Evolutionary conservation across 2,797 vertebrate genomes (phyloP).

Genomic region (Semaprochilodus insignis): DNA sequence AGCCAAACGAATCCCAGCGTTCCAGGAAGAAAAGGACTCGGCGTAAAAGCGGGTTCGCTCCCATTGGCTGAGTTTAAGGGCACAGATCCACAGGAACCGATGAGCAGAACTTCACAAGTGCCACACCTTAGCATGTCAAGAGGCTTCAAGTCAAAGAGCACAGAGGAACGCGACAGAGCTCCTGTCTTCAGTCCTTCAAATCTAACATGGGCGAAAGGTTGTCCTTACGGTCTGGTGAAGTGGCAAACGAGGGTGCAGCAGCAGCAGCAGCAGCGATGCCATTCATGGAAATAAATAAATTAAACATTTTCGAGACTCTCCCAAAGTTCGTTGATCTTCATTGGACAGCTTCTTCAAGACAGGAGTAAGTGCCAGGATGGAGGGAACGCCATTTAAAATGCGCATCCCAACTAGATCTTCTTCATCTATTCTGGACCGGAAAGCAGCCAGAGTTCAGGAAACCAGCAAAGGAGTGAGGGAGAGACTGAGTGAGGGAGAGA

Average conservation of each 20-base stretch:
- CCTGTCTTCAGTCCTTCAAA: neutral
- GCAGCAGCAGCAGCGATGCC: constrained; percentile 31
- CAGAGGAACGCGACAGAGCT: constrained; percentile 11
- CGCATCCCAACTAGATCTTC: constrained; percentile 2
- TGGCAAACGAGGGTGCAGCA: constrained; percentile 49
- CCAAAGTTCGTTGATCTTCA: constrained; percentile 30
- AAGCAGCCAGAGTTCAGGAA: constrained; percentile 59
- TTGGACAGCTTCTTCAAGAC: neutral
- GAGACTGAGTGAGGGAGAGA: neutral
- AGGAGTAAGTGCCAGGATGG: constrained; percentile 64
- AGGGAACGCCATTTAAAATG: constrained; percentile 19
- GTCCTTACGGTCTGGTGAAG: constrained; percentile 32
- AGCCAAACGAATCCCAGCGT: constrained; percentile 38
- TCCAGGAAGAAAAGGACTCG: neutral
- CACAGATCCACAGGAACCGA: constrained; percentile 51
- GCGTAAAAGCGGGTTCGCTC: constrained; percentile 17
- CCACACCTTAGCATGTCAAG: constrained; percentile 15
- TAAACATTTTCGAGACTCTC: constrained; percentile 21
- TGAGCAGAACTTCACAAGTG: constrained; percentile 26
- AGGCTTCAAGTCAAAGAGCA: constrained; percentile 30
- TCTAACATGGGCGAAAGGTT: neutral
- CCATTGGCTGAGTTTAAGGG: constrained; percentile 47
- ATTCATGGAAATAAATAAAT: neutral
- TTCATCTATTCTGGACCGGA: neutral
- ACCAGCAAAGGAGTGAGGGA: constrained; percentile 32